Percentiles rank a stretch among this genome's conserved stretches.
Evolutionary conservation across 2,888 invertebrate genomes (phyloP).

Genomic region (Endomychus coccineus): DNA sequence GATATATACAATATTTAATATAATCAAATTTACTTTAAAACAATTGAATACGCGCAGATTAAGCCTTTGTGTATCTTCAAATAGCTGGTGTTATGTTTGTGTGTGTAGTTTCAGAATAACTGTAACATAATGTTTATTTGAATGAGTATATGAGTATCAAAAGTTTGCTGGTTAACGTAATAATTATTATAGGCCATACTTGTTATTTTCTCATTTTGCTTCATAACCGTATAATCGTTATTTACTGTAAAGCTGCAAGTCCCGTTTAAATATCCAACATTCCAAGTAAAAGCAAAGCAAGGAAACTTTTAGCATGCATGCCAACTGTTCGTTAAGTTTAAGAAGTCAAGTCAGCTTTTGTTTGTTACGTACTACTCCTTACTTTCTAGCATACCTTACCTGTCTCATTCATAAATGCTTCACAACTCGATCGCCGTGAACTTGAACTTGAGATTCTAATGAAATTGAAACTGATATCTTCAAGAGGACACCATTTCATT

Average conservation of each 20-base stretch:
- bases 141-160: too few relatives aligned
- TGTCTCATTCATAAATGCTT: constrained; percentile 38
- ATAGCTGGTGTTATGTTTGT: too few relatives aligned
- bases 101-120: too few relatives aligned
- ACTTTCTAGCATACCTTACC: constrained; percentile 39
- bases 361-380: constrained; percentile 27
- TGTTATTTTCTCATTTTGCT: constrained; percentile 13
- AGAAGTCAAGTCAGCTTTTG: constrained; percentile 28
- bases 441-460: constrained; percentile 44
- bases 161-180: too few relatives aligned
- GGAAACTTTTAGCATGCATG: constrained; percentile 19
- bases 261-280: constrained; percentile 28
- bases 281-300: constrained; percentile 26
- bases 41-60: too few relatives aligned
- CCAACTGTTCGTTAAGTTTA: too few relatives aligned
- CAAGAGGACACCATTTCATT: constrained; percentile 14
- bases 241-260: constrained; percentile 28
- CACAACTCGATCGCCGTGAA: constrained; percentile 41
- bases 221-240: constrained; percentile 22
- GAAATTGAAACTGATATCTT: constrained; percentile 42
- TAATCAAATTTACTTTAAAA: too few relatives aligned
- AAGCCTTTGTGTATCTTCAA: too few relatives aligned
- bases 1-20: too few relatives aligned
- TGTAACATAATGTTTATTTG: too few relatives aligned
- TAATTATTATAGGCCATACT: too few relatives aligned